Base-by-base conservation (phyloP, 1,140 invertebrate species). In the Melipona quadrifasciata region DNA sequence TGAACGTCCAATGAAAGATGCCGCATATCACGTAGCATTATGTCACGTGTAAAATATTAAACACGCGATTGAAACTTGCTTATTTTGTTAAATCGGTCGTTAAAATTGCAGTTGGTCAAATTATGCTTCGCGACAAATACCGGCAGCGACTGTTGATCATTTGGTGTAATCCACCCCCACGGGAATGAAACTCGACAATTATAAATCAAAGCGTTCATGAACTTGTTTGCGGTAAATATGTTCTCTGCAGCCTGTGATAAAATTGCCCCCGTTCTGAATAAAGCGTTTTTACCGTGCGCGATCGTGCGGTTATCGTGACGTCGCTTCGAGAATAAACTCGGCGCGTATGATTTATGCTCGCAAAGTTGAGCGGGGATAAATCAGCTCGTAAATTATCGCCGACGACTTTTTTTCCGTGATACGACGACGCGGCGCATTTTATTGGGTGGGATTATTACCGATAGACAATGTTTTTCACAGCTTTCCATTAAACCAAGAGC, bases 311-410 rank as follows among this genome's bases (percentile, higher is more conserved):
- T 34, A 73, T 47, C 67, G 67, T 21, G 14, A 47, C 31, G 16
- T 73, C n/a, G 39, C 1, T 73, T 51, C n/a, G 27, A 11, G 47
- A 73, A 47, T 71, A 71, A 71, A 71, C 12, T 73, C 39, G 27
- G 16, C 71, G 39, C 12, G n/a, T 47, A 73, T 51, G 71, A 73
- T 73, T 73, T 73, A 73, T 51, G 47, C 19, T 19, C 1, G 16
- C 19, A 53, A 51, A 72, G n/a, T 51, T 51, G 21, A 51, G 27
- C 71, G n/a, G 47, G 19, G 47, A 73, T 73, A 73, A 73, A 73
- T 73, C 47, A 51, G n/a, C 24, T 51, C 47, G n/a, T n/a, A 51
- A 73, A 73, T 73, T 73, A 53, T 73, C n/a, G 16, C 10, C 17
- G 27, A 51, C 71, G 21, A 73, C 24, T 73, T 11, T n/a, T 27